Conservation (phyloP, 2,113 vertebrate genomes). For the Scopus umbretta region DNA sequence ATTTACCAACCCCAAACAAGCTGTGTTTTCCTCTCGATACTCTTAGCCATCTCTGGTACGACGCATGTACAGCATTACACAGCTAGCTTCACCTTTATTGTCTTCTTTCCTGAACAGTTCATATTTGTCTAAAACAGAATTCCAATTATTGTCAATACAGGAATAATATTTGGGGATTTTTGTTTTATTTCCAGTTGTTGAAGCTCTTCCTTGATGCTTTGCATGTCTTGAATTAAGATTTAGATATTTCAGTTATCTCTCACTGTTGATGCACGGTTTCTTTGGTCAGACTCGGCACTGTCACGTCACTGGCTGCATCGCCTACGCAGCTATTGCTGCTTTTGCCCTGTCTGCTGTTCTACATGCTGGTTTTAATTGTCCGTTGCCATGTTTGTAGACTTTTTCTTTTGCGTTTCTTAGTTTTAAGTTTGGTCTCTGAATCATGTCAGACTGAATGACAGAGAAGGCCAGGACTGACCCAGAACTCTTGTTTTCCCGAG, state of each 20-base stretch:
- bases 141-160: neutral
- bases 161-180: neutral
- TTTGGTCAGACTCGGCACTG: neutral
- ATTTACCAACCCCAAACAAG: neutral
- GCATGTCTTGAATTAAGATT: neutral
- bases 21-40: neutral
- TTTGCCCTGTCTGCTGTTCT: neutral
- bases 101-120: neutral
- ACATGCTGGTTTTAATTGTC: neutral
- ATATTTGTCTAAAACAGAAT: neutral
- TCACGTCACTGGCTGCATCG: neutral
- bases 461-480: neutral
- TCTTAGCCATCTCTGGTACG: neutral
- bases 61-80: fast-evolving
- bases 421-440: neutral
- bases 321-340: neutral
- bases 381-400: neutral
- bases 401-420: neutral
- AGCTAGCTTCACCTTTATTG: neutral
- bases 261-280: neutral
- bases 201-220: neutral
- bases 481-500: neutral
- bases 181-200: neutral
- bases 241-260: neutral
- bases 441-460: neutral